phyloP scores from a whole-genome alignment of 2,888 invertebrate species.

The Drosophila nr. perissopoda region DNA sequence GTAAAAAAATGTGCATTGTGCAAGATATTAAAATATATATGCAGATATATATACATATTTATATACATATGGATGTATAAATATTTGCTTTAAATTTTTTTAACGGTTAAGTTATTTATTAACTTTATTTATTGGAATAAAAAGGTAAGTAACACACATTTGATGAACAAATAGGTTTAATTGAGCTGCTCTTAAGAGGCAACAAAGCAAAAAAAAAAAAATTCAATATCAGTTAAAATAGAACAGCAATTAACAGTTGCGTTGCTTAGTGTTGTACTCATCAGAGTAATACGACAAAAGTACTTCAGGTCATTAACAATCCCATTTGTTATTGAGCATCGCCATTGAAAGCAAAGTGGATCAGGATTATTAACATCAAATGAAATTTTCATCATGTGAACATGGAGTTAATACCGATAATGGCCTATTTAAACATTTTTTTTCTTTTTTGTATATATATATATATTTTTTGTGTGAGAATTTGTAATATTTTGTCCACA shows the following conservation, averaged over 20 bases:
- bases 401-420: not conserved
- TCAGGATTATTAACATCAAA: conserved; percentile 4
- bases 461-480: not conserved
- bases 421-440: not conserved
- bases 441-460: not conserved
- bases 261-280: conserved; percentile 1
- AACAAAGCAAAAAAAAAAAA: no score
- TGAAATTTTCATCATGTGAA: not conserved
- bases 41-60: not conserved
- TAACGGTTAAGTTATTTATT: not conserved
- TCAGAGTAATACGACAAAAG: not conserved
- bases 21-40: not conserved
- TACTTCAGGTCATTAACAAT: not conserved
- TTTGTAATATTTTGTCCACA: not conserved
- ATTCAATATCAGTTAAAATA: not conserved
- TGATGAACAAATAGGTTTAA: not conserved
- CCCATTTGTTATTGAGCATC: not conserved
- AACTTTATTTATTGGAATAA: not conserved
- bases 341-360: not conserved
- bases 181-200: not conserved
- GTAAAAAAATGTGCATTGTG: conserved; percentile 28
- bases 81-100: not conserved
- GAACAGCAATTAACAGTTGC: not conserved
- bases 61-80: not conserved
- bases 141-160: not conserved